Evolutionary conservation across 1,140 invertebrate species (phyloP).

Genomic region (Panagrolaimus sp.): DNA sequence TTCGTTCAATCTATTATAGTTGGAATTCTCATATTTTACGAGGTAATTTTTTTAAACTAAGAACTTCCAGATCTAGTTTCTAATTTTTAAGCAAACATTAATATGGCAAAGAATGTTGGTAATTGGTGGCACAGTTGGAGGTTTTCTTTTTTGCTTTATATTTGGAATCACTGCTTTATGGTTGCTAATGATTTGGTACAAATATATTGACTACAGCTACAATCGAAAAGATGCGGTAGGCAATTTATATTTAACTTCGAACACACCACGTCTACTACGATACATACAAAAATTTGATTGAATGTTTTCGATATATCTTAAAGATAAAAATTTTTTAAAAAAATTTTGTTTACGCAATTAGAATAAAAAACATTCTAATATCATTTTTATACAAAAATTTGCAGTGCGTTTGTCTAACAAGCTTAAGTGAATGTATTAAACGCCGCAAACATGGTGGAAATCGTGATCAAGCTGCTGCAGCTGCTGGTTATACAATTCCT

Average conservation of each 20-base stretch:
- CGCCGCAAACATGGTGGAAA: constrained; percentile 17
- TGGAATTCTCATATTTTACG: constrained; percentile 45
- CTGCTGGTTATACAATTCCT: constrained; percentile 45
- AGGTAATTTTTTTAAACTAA: constrained; percentile 40
- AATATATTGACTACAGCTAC: constrained; percentile 56
- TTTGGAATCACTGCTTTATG: constrained; percentile 35
- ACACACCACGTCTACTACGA: not conserved
- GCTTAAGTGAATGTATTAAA: constrained; percentile 41
- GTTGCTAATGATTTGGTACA: constrained; percentile 51
- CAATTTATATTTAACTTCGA: constrained; percentile 11
- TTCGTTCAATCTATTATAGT: constrained; percentile 46
- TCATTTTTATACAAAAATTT: constrained; percentile 9
- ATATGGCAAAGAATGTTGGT: constrained; percentile 44
- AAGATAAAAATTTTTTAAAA: not conserved
- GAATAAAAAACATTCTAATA: constrained; percentile 9
- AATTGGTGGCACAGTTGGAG: constrained; percentile 36
- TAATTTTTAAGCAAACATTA: constrained; percentile 31
- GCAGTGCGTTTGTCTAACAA: constrained; percentile 39
- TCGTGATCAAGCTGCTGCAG: constrained; percentile 14
- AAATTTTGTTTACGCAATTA: too few relatives aligned
- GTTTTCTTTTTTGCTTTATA: constrained; percentile 44
- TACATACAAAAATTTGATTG: not conserved
- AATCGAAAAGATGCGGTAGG: constrained; percentile 43
- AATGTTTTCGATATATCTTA: constrained; percentile 2
- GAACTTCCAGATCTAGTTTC: not conserved